These are phyloP conservation scores for Craterocephalus amniculus DNA, from an alignment of 2,797 vertebrate species.

Conservation along the genomic window DNA sequence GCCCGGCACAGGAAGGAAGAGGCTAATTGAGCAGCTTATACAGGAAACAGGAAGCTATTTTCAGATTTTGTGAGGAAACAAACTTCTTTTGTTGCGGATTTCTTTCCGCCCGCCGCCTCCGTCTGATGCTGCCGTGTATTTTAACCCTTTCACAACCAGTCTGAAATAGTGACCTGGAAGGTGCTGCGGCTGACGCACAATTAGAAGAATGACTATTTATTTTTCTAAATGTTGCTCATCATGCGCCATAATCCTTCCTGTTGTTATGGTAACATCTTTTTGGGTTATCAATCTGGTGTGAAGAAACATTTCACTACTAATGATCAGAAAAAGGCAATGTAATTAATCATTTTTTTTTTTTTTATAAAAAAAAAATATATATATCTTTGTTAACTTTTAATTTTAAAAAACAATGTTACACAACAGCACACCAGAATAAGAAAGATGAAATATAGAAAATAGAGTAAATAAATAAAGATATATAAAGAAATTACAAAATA, in stretches of 20 bases:
- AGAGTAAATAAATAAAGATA: too few relatives aligned
- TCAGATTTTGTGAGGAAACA: conserved; percentile 64
- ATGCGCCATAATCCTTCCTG: background rate
- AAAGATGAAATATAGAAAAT: too few relatives aligned
- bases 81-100: conserved; percentile 47
- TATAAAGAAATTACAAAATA: too few relatives aligned
- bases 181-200: background rate
- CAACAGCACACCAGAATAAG: too few relatives aligned
- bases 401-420: too few relatives aligned
- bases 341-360: too few relatives aligned
- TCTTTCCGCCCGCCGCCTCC: conserved; percentile 30
- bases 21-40: conserved; percentile 73
- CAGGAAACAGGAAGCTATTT: conserved; percentile 82
- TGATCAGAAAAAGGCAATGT: background rate
- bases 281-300: background rate
- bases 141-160: background rate
- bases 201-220: background rate
- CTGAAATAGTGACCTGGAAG: background rate
- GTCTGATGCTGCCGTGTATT: conserved; percentile 32
- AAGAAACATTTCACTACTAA: background rate
- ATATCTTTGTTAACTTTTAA: too few relatives aligned
- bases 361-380: too few relatives aligned
- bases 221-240: background rate
- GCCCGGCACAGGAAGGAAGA: conserved; percentile 70
- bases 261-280: conserved; percentile 9